These are phyloP conservation scores for Formicarius rufipectus DNA, from an alignment of 2,113 vertebrate genomes.

Conservation along the genomic window DNA sequence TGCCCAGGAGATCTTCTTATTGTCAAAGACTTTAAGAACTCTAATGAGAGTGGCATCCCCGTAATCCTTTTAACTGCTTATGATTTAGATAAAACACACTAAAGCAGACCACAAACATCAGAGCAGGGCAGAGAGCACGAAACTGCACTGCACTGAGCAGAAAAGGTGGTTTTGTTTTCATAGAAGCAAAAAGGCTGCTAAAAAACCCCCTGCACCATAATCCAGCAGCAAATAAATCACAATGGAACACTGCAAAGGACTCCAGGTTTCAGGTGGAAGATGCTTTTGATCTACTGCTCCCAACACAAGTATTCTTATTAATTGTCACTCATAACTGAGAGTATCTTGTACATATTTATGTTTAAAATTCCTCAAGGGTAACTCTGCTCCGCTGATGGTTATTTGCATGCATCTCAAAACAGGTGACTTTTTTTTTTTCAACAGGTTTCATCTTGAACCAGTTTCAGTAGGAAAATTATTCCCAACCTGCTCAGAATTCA, in stretches of 20 bases:
- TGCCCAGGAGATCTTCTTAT: neutral
- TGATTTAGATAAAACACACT: neutral
- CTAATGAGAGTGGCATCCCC: neutral
- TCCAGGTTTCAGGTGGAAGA: neutral
- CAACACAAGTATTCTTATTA: neutral
- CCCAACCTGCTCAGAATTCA: neutral
- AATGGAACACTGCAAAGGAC: neutral
- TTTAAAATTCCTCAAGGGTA: neutral
- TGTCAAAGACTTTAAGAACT: neutral
- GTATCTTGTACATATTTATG: neutral
- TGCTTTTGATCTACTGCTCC: neutral
- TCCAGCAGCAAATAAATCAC: neutral
- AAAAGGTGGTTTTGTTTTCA: neutral
- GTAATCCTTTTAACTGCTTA: conserved; percentile 7
- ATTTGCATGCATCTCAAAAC: neutral
- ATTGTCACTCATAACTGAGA: neutral
- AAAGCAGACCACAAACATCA: neutral
- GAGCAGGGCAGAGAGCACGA: neutral
- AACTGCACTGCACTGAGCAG: neutral
- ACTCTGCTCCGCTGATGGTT: neutral
- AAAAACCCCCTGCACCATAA: neutral
- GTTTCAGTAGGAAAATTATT: neutral
- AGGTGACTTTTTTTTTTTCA: neutral
- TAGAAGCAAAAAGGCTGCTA: neutral
- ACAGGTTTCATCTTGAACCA: neutral